Conservation (phyloP, 2,888 invertebrate genomes). For the Scaptomyza polygonia region DNA sequence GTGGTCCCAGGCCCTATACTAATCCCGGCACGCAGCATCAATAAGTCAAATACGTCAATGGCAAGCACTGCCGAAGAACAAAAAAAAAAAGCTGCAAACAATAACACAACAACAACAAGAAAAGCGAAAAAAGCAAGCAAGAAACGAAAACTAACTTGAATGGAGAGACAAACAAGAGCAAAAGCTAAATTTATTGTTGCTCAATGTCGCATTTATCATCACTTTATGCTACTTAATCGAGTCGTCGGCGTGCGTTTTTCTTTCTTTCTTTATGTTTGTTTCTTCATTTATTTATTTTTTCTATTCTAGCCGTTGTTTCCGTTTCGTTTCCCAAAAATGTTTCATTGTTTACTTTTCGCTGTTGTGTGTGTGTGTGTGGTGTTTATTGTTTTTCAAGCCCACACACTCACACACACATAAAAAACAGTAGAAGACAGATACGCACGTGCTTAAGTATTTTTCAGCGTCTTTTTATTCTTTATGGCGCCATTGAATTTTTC, state of each 20-base stretch:
- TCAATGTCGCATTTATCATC: slow-evolving; percentile 81
- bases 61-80: slow-evolving; percentile 53
- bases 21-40: slow-evolving; percentile 79
- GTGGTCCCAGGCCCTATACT: slow-evolving; percentile 46
- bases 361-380: slow-evolving; percentile 16
- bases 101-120: slow-evolving; percentile 40
- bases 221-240: slow-evolving; percentile 81
- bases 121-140: slow-evolving; percentile 24
- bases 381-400: slow-evolving; percentile 69
- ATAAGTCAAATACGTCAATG: slow-evolving; percentile 78
- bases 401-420: slow-evolving; percentile 31
- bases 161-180: slow-evolving; percentile 47
- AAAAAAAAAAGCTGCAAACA: slow-evolving; percentile 24
- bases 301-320: slow-evolving; percentile 51
- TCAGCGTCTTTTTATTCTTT: slow-evolving; percentile 76
- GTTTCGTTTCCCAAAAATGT: slow-evolving; percentile 57
- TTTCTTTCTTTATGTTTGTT: slow-evolving; percentile 3
- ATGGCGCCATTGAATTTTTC: slow-evolving; percentile 80
- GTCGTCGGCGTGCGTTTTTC: slow-evolving; percentile 58
- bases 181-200: slow-evolving; percentile 78
- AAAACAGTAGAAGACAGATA: slow-evolving; percentile 16
- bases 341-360: slow-evolving; percentile 71
- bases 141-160: slow-evolving; percentile 15
- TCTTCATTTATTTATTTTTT: neutral
- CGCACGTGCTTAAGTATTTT: slow-evolving; percentile 72